A percentile compares a stretch with the other conserved stretches of the same genome.
phyloP scores from a whole-genome alignment of 2,113 vertebrate species.

The Chaetura pelagica region DNA sequence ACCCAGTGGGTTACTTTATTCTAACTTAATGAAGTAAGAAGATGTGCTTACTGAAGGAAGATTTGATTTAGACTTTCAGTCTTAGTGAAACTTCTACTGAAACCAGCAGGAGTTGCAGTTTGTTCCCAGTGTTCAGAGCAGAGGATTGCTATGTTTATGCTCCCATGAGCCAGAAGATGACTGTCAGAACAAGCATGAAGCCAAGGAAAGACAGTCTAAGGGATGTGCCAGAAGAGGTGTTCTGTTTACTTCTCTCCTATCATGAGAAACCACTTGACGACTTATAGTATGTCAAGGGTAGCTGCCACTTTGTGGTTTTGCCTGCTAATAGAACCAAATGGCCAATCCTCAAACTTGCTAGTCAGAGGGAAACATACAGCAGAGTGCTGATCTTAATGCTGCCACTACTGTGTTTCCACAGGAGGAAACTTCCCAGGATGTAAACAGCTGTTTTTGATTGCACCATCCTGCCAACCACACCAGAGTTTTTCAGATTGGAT shows the following conservation, averaged over 20 bases:
- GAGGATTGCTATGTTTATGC: neutral
- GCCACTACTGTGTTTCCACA: neutral
- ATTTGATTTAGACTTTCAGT: neutral
- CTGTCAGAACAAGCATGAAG: neutral
- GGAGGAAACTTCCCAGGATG: neutral
- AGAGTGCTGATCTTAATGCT: neutral
- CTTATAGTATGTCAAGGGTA: neutral
- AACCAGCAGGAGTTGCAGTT: neutral
- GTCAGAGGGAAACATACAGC: neutral
- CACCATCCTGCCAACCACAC: accelerated
- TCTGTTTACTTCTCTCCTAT: neutral
- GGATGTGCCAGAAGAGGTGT: neutral
- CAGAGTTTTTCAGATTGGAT: neutral
- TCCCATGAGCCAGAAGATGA: neutral
- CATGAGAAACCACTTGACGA: accelerated
- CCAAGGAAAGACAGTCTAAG: neutral
- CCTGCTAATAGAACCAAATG: neutral
- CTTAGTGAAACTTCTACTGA: neutral
- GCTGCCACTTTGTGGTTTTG: neutral
- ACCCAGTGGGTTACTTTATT: too few species aligned
- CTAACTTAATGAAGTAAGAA: neutral
- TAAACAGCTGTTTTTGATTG: neutral
- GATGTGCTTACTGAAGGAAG: neutral
- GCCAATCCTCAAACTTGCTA: neutral
- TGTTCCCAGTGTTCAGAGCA: neutral